Evolutionary conservation across 2,888 invertebrate species (phyloP), one percentile per base, ranked within the genome.

Genomic region (Linyphia triangularis): DNA sequence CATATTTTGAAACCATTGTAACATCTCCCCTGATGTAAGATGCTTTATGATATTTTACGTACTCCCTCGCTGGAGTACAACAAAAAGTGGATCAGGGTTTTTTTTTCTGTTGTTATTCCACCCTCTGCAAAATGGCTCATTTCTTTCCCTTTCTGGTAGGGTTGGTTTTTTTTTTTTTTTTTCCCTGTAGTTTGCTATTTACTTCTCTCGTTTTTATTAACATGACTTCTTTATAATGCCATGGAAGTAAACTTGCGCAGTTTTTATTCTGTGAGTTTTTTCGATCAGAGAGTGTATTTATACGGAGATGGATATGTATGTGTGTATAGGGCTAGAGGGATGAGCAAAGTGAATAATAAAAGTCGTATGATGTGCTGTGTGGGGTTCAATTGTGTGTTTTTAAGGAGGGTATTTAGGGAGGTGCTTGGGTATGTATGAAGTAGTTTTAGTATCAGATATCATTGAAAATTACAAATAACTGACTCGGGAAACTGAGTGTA

Each of bases 11-110:
- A 82, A 67, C 77, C 57, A 85, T 69, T 77, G 69, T 85, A 85
- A 85, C 77, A 77, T 77, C 69, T 67, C 33, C 78, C 51, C 43
- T 63, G 61, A 40, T 61, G 63, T 72, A 65, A 57, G 83, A 84
- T 84, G 57, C 67, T 84, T 84, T 84, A 84, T 83, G 83, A 83
- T 84, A 84, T 84, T 84, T 84, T 73, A 63, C 63, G 65, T 63
- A 57, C 51, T 24, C 22, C 37, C 28, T 59, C 37, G 22, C 57
- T 69, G 40, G 24, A 51, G 43, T 37, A 51, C 51, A 69, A 77
- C 77, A 77, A 85, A 84, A 85, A 85, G 65, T 85, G 77, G 85
- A 85, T 85, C 85, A 77, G 69, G 69, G 43, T 85, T 57, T 37
- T 77, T 51, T 63, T 73, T 43, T 72, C 26, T 73, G 37, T 73